Evolutionary conservation across 2,888 invertebrate species (phyloP), one percentile per base, ranked within the genome.

Genomic region (Melinaea marsaeus): DNA sequence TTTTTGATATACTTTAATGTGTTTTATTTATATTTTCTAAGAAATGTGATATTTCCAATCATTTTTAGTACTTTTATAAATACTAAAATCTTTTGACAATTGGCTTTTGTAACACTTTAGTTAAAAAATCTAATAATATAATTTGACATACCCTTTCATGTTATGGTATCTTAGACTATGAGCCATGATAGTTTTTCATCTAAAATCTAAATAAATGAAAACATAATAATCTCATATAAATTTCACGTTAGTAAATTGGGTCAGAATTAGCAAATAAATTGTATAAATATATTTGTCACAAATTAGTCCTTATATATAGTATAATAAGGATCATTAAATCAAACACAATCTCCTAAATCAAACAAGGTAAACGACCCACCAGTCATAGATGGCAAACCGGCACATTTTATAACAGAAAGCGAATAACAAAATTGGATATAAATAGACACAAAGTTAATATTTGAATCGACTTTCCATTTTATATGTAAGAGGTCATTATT

Each of bases 391-490:
- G 62, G 63, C 45, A 60, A 65, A 60, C 65, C 42, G 66, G 60
- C 58, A 66, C 57, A 64, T 55, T 61, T 57, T 57, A 34, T 47
- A 57, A 51, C 51, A 51, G 60, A 62, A 62, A 58, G 58, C 51
- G 37, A 65, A 58, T 37, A 62, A 47, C 51, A 60, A 61, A 64
- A 61, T 55, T 58, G 56, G 47, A 58, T 58, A 55, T 64, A 70
- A 66, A 64, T 65, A 61, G 56, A 62, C 59, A 42, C 60, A 60
- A 61, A 61, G 57, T 63, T 61, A 74, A 70, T 69, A 67, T 68
- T 70, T 65, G 66, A 64, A 67, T 67, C 62, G 62, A 71, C 74
- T 75, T 74, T 75, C 72, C 68, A 70, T 71, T 71, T 67, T 66
- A 62, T 65, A 62, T 63, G 62, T 66, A 65, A 47, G 22, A 56